These are phyloP conservation scores for Dexiosoma caninum DNA, from an alignment of 2,888 invertebrate genomes.

Conservation along the genomic window DNA sequence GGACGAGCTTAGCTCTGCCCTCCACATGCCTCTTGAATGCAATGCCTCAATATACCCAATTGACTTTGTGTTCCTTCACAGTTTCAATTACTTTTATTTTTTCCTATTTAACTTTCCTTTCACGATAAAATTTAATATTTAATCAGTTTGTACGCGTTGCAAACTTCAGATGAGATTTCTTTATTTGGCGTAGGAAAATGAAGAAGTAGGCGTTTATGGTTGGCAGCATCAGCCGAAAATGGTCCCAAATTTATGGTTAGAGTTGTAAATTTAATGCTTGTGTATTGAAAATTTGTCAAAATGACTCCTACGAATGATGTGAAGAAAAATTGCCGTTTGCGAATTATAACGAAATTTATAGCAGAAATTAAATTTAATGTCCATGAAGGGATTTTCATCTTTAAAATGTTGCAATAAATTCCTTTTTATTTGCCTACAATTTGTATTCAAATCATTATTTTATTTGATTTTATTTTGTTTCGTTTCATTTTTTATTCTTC, in stretches of 20 bases:
- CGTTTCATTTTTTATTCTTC: no score
- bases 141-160: neutral
- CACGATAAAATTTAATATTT: neutral
- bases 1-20: no score
- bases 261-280: neutral
- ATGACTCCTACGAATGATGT: no score
- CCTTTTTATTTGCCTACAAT: no score
- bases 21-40: no score
- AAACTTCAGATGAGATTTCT: neutral
- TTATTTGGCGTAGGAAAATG: neutral
- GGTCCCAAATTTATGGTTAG: neutral
- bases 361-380: no score
- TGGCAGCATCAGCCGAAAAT: neutral
- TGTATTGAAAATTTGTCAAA: neutral
- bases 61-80: neutral
- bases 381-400: no score
- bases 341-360: no score
- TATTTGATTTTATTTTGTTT: no score
- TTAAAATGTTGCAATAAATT: no score
- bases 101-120: neutral
- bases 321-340: no score
- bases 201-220: neutral
- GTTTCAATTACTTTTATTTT: neutral
- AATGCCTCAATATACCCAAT: neutral
- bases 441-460: no score